Evolutionary conservation across 1,140 invertebrate species (phyloP).

Genomic region (Dufourea novaeangliae): DNA sequence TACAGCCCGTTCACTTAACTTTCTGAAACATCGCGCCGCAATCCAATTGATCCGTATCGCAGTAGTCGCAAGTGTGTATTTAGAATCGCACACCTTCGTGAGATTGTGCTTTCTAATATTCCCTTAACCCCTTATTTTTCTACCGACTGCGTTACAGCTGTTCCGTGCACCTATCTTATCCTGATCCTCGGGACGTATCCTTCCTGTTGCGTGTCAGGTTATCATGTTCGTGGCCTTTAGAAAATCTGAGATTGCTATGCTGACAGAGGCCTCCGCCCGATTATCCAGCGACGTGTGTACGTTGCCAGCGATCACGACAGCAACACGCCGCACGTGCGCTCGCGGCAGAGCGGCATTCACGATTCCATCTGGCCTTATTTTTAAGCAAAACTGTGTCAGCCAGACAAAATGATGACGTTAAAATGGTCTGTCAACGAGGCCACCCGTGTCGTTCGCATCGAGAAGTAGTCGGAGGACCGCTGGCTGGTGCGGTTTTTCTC

Average conservation of each 20-base stretch:
- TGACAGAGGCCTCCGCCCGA: constrained; percentile 35
- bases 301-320: constrained; percentile 12
- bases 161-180: constrained; percentile 35
- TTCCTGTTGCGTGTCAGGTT: constrained; percentile 49
- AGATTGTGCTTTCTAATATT: constrained; percentile 5
- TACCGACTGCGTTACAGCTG: background rate
- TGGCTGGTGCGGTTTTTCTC: background rate
- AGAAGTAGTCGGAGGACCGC: background rate
- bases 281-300: constrained; percentile 37
- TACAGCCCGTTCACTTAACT: background rate
- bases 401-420: constrained; percentile 1
- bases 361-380: constrained; percentile 35
- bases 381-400: constrained; percentile 15
- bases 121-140: constrained; percentile 1
- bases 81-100: background rate
- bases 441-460: background rate
- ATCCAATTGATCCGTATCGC: background rate
- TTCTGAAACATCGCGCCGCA: background rate
- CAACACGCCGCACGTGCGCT: constrained; percentile 1
- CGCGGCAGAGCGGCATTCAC: background rate
- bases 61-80: background rate
- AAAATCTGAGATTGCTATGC: constrained; percentile 38
- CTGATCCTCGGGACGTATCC: constrained; percentile 36
- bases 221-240: constrained; percentile 38
- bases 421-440: constrained; percentile 7